Percentiles rank a stretch among this genome's conserved stretches.
Conservation (phyloP, 2,888 invertebrate genomes). For the Chelonus formosanus region DNA sequence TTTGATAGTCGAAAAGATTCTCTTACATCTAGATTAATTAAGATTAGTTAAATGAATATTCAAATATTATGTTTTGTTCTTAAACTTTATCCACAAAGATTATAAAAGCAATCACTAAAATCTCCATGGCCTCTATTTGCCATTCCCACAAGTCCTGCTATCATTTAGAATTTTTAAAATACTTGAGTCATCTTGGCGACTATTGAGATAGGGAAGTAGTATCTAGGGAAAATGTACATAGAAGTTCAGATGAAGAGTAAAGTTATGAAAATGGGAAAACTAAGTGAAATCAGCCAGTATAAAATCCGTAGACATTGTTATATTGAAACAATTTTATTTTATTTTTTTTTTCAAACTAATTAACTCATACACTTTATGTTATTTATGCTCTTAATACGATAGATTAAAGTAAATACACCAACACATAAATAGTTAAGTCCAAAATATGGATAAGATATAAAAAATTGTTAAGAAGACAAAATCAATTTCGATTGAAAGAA, state of each 20-base stretch:
- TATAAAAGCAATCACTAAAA: slow-evolving; percentile 38
- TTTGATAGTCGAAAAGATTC: too few species aligned
- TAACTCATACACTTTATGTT: slow-evolving; percentile 20
- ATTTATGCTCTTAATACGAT: background rate
- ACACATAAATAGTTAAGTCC: too few species aligned
- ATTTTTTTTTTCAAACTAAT: background rate
- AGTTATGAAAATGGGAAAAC: slow-evolving; percentile 35
- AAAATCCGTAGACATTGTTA: slow-evolving; percentile 57
- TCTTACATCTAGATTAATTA: too few species aligned
- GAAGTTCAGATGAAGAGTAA: slow-evolving; percentile 18
- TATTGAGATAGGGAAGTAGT: slow-evolving; percentile 45
- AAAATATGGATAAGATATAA: too few species aligned
- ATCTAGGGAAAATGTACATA: slow-evolving; percentile 29
- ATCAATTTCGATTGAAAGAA: too few species aligned
- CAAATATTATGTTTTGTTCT: background rate
- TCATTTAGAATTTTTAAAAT: slow-evolving; percentile 58
- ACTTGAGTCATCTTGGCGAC: slow-evolving; percentile 43
- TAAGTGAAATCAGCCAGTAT: slow-evolving; percentile 42
- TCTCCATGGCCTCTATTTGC: slow-evolving; percentile 52
- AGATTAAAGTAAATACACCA: too few species aligned
- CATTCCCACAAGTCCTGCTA: slow-evolving; percentile 48
- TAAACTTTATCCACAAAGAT: background rate
- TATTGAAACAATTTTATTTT: slow-evolving; percentile 49
- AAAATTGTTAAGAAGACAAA: too few species aligned
- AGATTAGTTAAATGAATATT: slow-evolving; percentile 23